Evolutionary conservation across 2,113 vertebrate genomes (phyloP).

Genomic region (Thunnus thynnus): DNA sequence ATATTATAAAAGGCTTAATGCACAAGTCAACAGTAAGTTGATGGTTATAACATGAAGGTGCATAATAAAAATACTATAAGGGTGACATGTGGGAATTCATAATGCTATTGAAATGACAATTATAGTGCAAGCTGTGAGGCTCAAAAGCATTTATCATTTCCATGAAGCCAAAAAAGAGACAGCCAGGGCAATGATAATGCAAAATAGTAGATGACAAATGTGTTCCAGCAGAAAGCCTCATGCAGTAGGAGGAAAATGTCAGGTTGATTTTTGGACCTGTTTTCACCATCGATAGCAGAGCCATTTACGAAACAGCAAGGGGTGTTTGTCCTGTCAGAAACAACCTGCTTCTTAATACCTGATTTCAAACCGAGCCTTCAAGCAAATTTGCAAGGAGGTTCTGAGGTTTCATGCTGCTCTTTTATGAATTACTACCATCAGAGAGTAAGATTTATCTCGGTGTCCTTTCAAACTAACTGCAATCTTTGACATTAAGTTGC

Average conservation of each 20-base stretch:
- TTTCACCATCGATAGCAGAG: constrained; percentile 15
- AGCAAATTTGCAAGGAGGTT: not conserved
- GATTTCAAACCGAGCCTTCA: constrained; percentile 18
- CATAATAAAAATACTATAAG: not conserved
- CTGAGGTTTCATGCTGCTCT: constrained; percentile 3
- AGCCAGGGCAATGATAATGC: not conserved
- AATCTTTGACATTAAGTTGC: not conserved
- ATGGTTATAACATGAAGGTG: not conserved
- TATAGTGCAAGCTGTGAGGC: constrained; percentile 19
- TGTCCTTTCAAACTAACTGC: not conserved
- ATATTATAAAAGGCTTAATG: not conserved
- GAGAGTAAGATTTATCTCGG: not conserved
- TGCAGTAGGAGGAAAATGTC: constrained; percentile 41
- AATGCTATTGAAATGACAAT: constrained; percentile 25
- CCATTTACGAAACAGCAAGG: constrained; percentile 26
- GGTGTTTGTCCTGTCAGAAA: constrained; percentile 44
- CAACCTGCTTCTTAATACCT: constrained; percentile 22
- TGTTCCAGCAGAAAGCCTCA: constrained; percentile 26
- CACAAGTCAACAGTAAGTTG: not conserved
- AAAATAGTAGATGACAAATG: constrained; percentile 17
- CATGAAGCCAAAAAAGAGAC: constrained; percentile 13
- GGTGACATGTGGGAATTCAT: not conserved
- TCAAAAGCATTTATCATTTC: constrained; percentile 24
- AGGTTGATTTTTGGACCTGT: constrained; percentile 41
- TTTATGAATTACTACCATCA: not conserved